Evolutionary conservation across 2,113 vertebrate genomes (phyloP).

Genomic region (Trematocara unimaculatum): DNA sequence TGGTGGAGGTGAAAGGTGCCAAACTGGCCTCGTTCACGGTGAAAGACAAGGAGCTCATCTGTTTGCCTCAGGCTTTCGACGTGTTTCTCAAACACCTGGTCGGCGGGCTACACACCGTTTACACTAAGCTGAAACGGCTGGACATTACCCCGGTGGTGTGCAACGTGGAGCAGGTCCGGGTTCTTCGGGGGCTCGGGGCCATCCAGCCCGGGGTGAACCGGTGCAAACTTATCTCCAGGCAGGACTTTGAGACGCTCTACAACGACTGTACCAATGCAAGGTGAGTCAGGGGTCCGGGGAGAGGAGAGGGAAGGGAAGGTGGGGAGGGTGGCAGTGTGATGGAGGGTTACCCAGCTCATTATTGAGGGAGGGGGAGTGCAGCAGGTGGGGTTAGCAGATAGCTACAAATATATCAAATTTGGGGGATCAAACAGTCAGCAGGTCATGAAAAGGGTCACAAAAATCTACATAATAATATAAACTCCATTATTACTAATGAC

Average conservation of each 20-base stretch:
- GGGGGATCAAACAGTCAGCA: neutral
- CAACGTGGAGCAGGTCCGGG: conserved; percentile 96
- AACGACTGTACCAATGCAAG: conserved; percentile 95
- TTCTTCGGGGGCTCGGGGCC: conserved; percentile 90
- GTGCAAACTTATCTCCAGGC: conserved; percentile 96
- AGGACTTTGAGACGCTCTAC: conserved; percentile 95
- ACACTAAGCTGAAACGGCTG: conserved; percentile 95
- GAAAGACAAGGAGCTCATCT: conserved; percentile 91
- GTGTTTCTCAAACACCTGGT: conserved; percentile 96
- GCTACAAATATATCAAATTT: neutral
- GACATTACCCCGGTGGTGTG: conserved; percentile 96
- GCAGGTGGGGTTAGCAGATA: neutral
- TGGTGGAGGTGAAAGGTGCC: conserved; percentile 94
- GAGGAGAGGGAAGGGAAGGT: neutral
- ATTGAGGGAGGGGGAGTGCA: neutral
- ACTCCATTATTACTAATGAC: neutral
- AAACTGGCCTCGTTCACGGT: conserved; percentile 96
- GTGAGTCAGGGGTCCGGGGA: conserved; percentile 53
- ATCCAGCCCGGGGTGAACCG: conserved; percentile 97
- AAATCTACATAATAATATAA: neutral
- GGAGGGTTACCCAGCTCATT: neutral
- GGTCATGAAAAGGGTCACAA: neutral
- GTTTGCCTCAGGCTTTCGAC: conserved; percentile 95
- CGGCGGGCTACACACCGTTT: conserved; percentile 93
- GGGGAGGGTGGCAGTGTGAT: neutral